A percentile compares a stretch with the other conserved stretches of the same genome.
phyloP scores from a whole-genome alignment of 2,113 vertebrate genomes.

The Eleginops maclovinus region DNA sequence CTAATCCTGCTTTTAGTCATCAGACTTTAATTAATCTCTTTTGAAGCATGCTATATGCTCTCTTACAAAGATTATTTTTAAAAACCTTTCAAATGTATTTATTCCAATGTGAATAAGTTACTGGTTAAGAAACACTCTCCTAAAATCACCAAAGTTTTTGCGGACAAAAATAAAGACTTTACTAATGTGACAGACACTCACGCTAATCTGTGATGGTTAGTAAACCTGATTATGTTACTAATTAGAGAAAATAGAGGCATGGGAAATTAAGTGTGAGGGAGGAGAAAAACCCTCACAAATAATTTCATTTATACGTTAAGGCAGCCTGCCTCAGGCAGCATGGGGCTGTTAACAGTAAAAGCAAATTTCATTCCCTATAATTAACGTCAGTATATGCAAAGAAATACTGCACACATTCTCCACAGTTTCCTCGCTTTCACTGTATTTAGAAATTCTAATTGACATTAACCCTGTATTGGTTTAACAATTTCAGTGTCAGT shows the following conservation, averaged over 20 bases:
- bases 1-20: neutral
- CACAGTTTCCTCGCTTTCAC: slow-evolving; percentile 18
- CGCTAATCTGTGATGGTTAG: slow-evolving; percentile 8
- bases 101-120: slow-evolving; percentile 5
- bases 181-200: neutral
- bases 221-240: slow-evolving; percentile 51
- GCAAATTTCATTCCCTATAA: slow-evolving; percentile 47
- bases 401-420: slow-evolving; percentile 36
- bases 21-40: neutral
- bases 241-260: slow-evolving; percentile 38
- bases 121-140: neutral
- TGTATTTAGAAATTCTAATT: slow-evolving; percentile 59
- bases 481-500: slow-evolving; percentile 66
- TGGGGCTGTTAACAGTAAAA: slow-evolving; percentile 40
- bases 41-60: neutral
- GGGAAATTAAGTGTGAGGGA: slow-evolving; percentile 14
- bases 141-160: slow-evolving; percentile 18
- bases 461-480: slow-evolving; percentile 63
- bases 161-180: neutral
- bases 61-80: slow-evolving; percentile 9
- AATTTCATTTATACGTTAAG: slow-evolving; percentile 36
- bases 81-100: slow-evolving; percentile 18
- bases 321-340: slow-evolving; percentile 37
- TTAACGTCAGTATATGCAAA: slow-evolving; percentile 23
- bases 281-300: slow-evolving; percentile 32